A percentile compares a stretch with the other conserved stretches of the same genome.
These are phyloP conservation scores for Tetropium fuscum DNA, from an alignment of 2,888 invertebrate genomes.

Conservation along the genomic window DNA sequence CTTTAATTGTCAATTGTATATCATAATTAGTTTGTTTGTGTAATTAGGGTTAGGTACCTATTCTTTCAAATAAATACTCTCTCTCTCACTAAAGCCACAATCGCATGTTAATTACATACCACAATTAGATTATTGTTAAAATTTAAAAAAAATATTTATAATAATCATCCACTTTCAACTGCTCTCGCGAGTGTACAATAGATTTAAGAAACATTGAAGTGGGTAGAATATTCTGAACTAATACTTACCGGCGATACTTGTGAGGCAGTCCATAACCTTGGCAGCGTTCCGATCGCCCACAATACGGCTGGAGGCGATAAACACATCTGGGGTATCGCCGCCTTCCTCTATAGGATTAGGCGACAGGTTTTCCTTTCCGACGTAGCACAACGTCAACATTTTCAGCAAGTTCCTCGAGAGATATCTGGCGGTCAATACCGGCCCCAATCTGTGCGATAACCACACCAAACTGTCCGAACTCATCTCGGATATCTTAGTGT, in stretches of 20 bases:
- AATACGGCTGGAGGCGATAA: conserved; percentile 74
- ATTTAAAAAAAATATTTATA: too few relatives aligned
- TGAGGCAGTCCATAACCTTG: conserved; percentile 91
- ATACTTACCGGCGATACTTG: conserved; percentile 82
- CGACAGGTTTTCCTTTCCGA: conserved; percentile 79
- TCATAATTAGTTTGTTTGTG: too few relatives aligned
- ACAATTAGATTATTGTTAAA: too few relatives aligned
- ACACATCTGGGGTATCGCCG: conserved; percentile 69
- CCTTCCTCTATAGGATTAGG: conserved; percentile 61
- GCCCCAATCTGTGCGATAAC: conserved; percentile 93
- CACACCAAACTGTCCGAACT: conserved; percentile 90
- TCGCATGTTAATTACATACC: too few relatives aligned
- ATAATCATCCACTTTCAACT: too few relatives aligned
- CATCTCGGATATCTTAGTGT: conserved; percentile 82
- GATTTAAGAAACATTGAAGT: too few relatives aligned
- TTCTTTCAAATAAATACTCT: too few relatives aligned
- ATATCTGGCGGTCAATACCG: conserved; percentile 92
- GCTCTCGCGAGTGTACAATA: too few relatives aligned
- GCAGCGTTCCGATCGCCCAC: conserved; percentile 85
- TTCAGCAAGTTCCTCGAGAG: conserved; percentile 91
- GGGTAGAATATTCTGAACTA: neutral
- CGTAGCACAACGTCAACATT: conserved; percentile 94
- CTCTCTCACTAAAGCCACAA: too few relatives aligned
- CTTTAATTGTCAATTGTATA: too few relatives aligned
- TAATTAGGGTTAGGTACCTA: too few relatives aligned